A percentile compares a stretch with the other conserved stretches of the same genome.
These are phyloP conservation scores for Cremastinae sp. DNA, from an alignment of 2,888 invertebrate genomes.

Conservation along the genomic window DNA sequence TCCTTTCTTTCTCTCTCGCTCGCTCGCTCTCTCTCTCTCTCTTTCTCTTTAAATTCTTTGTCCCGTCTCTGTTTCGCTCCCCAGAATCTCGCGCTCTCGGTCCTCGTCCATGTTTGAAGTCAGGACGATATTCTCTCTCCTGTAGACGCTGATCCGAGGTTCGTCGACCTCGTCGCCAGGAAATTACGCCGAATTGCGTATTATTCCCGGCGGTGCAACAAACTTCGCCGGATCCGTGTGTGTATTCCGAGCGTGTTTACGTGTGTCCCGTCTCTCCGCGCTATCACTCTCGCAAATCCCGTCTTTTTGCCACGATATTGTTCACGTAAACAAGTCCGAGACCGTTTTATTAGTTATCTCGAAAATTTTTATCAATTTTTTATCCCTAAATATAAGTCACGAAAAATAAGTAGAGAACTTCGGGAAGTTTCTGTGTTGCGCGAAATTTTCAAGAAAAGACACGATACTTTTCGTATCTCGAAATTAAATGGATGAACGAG, in stretches of 20 bases:
- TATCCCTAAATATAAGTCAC: no score
- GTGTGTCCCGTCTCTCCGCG: constrained; percentile 17
- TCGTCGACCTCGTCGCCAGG: constrained; percentile 74
- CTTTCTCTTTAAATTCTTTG: constrained; percentile 37
- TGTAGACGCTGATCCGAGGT: constrained; percentile 66
- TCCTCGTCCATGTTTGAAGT: constrained; percentile 41
- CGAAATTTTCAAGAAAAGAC: no score
- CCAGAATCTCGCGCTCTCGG: constrained; percentile 24
- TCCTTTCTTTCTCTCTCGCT: constrained; percentile 48
- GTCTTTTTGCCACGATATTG: constrained; percentile 21
- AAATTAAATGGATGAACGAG: no score
- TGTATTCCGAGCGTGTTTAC: no score
- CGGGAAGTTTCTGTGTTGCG: no score
- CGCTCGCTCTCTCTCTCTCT: constrained; percentile 61
- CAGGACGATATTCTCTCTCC: constrained; percentile 69
- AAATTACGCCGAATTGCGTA: constrained; percentile 77
- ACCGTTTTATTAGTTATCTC: background rate
- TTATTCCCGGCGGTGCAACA: constrained; percentile 65
- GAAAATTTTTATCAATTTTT: background rate
- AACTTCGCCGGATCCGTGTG: constrained; percentile 30
- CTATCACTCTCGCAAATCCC: constrained; percentile 43
- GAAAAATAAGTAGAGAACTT: no score
- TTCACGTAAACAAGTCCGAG: background rate
- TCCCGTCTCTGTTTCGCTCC: constrained; percentile 59
- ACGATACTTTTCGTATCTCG: no score